Percentiles rank a stretch among this genome's conserved stretches.
Conservation (phyloP, 2,888 invertebrate genomes). For the Lithophane semibrunnea region DNA sequence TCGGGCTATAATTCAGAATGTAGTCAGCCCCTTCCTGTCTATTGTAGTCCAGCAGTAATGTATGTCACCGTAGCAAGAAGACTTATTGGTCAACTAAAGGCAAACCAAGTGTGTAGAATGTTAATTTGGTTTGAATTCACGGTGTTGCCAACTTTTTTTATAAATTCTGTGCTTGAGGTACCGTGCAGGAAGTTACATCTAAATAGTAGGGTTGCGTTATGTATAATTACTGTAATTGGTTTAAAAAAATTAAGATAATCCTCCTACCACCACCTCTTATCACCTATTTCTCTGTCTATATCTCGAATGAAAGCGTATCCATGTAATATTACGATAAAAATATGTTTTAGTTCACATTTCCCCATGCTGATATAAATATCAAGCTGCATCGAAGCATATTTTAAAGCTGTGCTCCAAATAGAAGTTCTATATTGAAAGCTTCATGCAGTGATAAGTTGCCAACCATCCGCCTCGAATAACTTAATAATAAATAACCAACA, state of each 20-base stretch:
- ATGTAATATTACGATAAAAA: slow-evolving; percentile 1
- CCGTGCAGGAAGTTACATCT: neutral
- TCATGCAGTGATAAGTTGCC: slow-evolving; percentile 53
- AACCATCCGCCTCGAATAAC: slow-evolving; percentile 45
- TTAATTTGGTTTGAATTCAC: neutral
- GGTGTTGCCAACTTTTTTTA: neutral
- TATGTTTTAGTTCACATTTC: slow-evolving; percentile 40
- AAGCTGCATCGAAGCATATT: slow-evolving; percentile 48
- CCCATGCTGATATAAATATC: slow-evolving; percentile 34
- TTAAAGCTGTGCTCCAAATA: slow-evolving; percentile 41
- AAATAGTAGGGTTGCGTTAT: neutral
- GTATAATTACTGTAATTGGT: neutral
- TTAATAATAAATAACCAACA: slow-evolving; percentile 53
- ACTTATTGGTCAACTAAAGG: neutral
- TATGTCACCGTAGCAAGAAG: neutral
- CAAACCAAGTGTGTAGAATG: neutral
- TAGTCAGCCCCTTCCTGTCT: neutral
- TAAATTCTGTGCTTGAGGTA: neutral
- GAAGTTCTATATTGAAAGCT: slow-evolving; percentile 56
- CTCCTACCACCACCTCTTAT: too few species aligned
- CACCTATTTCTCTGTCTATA: neutral
- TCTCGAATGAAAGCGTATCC: neutral
- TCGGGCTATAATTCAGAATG: slow-evolving; percentile 9
- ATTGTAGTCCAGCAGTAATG: slow-evolving; percentile 10
- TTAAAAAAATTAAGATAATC: neutral